A percentile compares a stretch with the other conserved stretches of the same genome.
Evolutionary conservation across 2,888 invertebrate genomes (phyloP).

Genomic region (Mesorhabditis belari): DNA sequence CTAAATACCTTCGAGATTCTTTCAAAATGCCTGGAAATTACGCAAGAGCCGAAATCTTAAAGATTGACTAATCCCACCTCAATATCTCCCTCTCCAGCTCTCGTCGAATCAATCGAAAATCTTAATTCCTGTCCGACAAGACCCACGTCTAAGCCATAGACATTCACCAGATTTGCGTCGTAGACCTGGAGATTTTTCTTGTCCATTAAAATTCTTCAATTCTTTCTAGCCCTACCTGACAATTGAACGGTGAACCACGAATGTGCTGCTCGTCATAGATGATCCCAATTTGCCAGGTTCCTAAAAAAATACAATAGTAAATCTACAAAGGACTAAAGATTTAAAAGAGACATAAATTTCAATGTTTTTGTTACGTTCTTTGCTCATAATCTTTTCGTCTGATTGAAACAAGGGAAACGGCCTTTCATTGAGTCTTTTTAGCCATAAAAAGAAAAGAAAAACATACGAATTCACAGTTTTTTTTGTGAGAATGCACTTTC

Average conservation of each 20-base stretch:
- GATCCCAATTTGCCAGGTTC: conserved; percentile 89
- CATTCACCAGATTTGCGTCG: conserved; percentile 50
- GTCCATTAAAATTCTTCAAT: conserved; percentile 55
- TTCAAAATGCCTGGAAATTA: neutral
- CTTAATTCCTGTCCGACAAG: conserved; percentile 52
- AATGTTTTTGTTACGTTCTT: no score
- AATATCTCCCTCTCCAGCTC: conserved; percentile 47
- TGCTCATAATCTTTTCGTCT: no score
- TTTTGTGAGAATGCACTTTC: no score
- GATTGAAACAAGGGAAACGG: no score
- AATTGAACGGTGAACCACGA: conserved; percentile 88
- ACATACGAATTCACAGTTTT: no score
- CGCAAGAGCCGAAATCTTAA: neutral
- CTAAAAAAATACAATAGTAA: conserved; percentile 45
- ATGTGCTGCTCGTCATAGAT: conserved; percentile 92
- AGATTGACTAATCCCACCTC: conserved; percentile 20
- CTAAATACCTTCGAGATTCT: neutral
- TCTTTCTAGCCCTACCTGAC: conserved; percentile 62
- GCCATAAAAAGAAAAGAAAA: no score
- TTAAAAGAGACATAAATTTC: no score
- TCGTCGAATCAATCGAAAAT: conserved; percentile 48
- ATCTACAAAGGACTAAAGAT: no score
- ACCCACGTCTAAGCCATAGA: conserved; percentile 56
- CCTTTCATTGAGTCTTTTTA: no score
- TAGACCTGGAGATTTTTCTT: conserved; percentile 29